Conservation (phyloP, 64 coral and sea anemone species). For the Dendrophyllia cribrosa region DNA sequence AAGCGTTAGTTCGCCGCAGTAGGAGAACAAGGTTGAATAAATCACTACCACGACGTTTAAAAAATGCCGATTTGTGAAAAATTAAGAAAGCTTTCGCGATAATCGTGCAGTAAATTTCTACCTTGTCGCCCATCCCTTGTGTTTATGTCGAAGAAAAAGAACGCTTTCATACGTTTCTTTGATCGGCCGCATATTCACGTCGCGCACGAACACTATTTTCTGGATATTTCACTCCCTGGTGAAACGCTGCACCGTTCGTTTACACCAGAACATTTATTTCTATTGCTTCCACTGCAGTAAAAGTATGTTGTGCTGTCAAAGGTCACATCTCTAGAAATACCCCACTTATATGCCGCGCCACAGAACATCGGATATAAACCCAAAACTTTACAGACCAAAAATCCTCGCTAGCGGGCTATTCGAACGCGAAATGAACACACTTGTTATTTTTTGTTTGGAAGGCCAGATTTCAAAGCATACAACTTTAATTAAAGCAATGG, state of each 20-base stretch:
- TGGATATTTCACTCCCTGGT: not conserved
- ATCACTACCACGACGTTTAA: constrained; percentile 38
- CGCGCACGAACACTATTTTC: not conserved
- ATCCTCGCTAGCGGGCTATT: not conserved
- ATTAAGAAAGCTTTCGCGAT: not conserved
- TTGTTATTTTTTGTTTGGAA: not conserved
- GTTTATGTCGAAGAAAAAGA: not conserved
- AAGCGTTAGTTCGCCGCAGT: constrained; percentile 20
- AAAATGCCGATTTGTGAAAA: not conserved
- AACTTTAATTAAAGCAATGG: not conserved
- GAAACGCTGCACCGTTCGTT: not conserved
- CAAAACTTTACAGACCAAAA: not conserved
- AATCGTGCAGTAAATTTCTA: not conserved
- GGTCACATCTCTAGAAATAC: constrained; percentile 52
- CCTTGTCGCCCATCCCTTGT: not conserved
- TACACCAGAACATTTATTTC: not conserved
- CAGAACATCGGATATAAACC: constrained; percentile 46
- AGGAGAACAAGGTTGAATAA: not conserved
- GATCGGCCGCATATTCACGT: not conserved
- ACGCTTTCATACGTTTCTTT: not conserved
- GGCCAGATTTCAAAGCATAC: not conserved
- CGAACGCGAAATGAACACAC: not conserved
- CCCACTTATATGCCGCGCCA: constrained; percentile 20
- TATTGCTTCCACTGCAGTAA: constrained; percentile 8
- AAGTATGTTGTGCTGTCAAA: constrained; percentile 50